Base-by-base conservation (phyloP, 2,888 invertebrate species). In the Drosophila hamatofila region DNA sequence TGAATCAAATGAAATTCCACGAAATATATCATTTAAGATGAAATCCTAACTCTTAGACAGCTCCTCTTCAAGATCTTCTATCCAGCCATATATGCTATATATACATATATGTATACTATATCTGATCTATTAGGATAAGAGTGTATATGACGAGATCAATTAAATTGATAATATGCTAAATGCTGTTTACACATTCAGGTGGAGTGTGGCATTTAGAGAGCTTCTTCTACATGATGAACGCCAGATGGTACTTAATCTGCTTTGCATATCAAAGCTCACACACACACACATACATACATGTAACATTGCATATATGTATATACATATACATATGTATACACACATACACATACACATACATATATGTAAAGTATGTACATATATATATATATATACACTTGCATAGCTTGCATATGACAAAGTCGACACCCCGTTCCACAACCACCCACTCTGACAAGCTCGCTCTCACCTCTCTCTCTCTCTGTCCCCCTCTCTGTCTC, bases 241-340 rank as follows among this genome's bases (percentile, higher is more conserved):
- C 48, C 64, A 75, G 76, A 70, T 65, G 76, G 49, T 61, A 18
- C 57, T 69, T 68, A 63, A 80, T 54, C 80, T 75, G 71, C 60
- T 77, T 77, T 77, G 77, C 76, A 77, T 77, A 76, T 80, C 76
- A 76, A 69, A 75, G 71, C n/a, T 2, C 69, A 33, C 56, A 52
- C 25, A 21, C 68, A 42, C 0, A 25, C 14, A 35, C 14, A 14
- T 0, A 16, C 14, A 35, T 5, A 14, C 6, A 48, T 27, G n/a
- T 27, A n/a, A n/a, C 14, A 6, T n/a, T 6, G 21, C 49, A 21
- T 52, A 60, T 54, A 27, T 25, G 14, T 8, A 35, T 14, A 14
- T 16, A 66, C 25, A 12, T 16, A 35, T 16, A 35, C 16, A 51
- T 35, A 33, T 51, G n/a, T 46, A 18, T 18, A 35, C 35, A n/a